Evolutionary conservation across 2,113 vertebrate species (phyloP).

Genomic region (Mormyrus lacerda): DNA sequence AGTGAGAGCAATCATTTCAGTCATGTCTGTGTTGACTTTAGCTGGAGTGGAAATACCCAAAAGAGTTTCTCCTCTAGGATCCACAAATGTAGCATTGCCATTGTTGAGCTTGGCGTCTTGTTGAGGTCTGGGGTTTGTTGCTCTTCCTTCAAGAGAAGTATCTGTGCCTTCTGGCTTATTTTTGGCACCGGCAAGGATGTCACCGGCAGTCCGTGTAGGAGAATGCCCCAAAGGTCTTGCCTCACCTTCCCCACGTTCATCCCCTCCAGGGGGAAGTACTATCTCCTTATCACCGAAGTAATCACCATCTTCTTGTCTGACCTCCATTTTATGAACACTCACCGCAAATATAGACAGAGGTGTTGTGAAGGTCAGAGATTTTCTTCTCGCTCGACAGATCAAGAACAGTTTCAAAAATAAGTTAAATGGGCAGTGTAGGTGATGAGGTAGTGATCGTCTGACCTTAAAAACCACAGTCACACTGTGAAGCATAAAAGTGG

Average conservation of each 20-base stretch:
- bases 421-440: background rate
- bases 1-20: background rate
- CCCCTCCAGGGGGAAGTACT: background rate
- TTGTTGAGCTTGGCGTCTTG: background rate
- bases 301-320: background rate
- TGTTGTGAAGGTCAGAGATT: background rate
- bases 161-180: background rate
- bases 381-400: background rate
- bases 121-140: background rate
- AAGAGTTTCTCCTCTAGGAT: background rate
- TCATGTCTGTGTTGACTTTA: background rate
- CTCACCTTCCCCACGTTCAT: background rate
- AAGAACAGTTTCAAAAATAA: background rate
- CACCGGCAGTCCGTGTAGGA: background rate
- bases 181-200: background rate
- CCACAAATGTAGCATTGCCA: background rate
- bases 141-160: background rate
- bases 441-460: background rate
- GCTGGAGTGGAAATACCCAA: background rate
- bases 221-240: background rate
- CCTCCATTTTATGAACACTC: background rate
- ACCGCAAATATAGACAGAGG: background rate
- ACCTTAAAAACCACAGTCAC: background rate
- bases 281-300: background rate
- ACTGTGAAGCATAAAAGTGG: background rate